Evolutionary conservation across 2,113 vertebrate genomes (phyloP).

Genomic region (Centropus unirufus): DNA sequence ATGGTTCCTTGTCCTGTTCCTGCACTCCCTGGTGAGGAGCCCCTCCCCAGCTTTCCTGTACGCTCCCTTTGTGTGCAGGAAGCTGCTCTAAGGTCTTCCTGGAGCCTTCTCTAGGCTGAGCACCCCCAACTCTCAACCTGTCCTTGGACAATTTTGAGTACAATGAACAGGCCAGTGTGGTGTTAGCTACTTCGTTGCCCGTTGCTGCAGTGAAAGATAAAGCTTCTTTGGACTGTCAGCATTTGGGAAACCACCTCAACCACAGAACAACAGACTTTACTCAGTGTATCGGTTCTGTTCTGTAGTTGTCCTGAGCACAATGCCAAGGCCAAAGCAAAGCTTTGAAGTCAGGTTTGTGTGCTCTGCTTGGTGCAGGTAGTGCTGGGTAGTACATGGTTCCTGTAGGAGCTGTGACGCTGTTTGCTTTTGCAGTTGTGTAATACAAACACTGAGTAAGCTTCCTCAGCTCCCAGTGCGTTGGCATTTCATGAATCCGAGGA

Average conservation of each 20-base stretch:
- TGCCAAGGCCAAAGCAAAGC: background rate
- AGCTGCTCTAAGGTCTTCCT: no score
- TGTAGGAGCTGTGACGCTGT: background rate
- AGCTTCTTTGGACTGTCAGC: background rate
- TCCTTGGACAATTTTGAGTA: background rate
- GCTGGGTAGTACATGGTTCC: background rate
- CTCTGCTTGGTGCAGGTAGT: background rate
- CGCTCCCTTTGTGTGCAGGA: no score
- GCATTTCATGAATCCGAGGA: background rate
- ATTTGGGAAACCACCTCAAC: background rate
- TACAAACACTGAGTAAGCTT: conserved; percentile 16
- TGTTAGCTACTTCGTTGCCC: background rate
- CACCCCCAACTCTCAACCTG: no score
- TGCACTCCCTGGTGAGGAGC: no score
- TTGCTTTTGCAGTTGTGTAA: conserved; percentile 28
- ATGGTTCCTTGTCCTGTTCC: no score
- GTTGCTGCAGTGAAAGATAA: background rate
- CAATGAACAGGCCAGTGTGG: background rate
- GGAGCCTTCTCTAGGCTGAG: no score
- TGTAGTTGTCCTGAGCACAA: background rate
- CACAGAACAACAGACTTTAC: background rate
- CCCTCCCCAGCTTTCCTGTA: no score
- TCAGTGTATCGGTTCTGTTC: background rate
- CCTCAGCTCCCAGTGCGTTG: background rate
- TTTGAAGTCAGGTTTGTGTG: background rate